Conservation (phyloP, 2,113 vertebrate genomes). For the Cynopterus brachyotis region DNA sequence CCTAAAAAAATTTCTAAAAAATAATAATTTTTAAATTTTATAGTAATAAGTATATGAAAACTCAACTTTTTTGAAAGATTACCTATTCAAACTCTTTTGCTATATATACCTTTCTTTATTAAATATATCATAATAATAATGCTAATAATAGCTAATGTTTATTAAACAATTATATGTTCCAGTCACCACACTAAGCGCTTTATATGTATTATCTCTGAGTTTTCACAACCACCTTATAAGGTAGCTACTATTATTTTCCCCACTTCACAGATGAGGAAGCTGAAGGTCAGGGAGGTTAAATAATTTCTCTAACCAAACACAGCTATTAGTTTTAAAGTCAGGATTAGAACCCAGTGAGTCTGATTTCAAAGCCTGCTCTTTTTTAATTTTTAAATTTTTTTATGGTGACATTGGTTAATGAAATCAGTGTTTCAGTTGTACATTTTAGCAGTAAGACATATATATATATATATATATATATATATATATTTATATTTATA, state of each 20-base stretch:
- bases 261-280: neutral
- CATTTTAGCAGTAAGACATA: too few species aligned
- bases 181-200: neutral
- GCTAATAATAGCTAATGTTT: neutral
- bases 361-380: neutral
- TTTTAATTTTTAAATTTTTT: too few species aligned
- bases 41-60: constrained; percentile 22
- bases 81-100: neutral
- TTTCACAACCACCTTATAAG: neutral
- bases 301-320: neutral
- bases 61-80: neutral
- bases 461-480: too few species aligned
- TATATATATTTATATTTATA: too few species aligned
- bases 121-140: neutral
- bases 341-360: neutral
- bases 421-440: too few species aligned
- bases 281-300: neutral
- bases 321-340: neutral
- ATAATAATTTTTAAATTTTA: neutral
- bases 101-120: neutral
- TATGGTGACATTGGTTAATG: too few species aligned
- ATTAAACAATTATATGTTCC: neutral
- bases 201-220: neutral
- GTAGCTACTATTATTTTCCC: neutral
- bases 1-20: neutral